A percentile compares a stretch with the other conserved stretches of the same genome.
These are phyloP conservation scores for Fragum whitleyi DNA, from an alignment of 2,888 invertebrate species.

Conservation along the genomic window DNA sequence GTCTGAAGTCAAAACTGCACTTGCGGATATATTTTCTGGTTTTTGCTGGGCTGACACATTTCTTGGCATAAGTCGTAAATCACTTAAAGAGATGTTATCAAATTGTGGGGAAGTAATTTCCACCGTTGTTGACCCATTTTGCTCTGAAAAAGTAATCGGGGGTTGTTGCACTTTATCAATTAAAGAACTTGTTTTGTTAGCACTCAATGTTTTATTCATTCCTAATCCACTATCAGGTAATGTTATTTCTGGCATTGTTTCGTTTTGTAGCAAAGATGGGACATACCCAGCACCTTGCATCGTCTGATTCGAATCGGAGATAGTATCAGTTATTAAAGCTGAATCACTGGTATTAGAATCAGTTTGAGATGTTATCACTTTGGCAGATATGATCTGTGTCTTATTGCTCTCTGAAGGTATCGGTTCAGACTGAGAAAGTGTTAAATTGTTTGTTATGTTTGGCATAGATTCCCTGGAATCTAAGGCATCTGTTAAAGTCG, in stretches of 20 bases:
- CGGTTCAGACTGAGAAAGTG: too few relatives aligned
- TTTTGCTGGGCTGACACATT: background rate
- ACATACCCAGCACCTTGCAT: background rate
- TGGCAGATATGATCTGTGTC: background rate
- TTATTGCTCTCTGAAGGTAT: too few relatives aligned
- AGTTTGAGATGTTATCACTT: background rate
- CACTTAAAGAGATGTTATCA: background rate
- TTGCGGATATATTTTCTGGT: background rate
- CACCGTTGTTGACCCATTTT: conserved; percentile 16
- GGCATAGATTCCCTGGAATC: too few relatives aligned
- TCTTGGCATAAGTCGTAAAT: background rate
- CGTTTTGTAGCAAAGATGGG: too few relatives aligned
- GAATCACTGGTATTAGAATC: background rate
- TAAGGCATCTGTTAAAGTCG: too few relatives aligned
- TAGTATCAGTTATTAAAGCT: background rate
- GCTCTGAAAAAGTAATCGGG: background rate
- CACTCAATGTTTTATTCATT: background rate
- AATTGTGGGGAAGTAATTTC: conserved; percentile 8
- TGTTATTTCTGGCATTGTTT: too few relatives aligned
- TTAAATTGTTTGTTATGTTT: too few relatives aligned
- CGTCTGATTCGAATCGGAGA: background rate
- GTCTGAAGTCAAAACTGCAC: too few relatives aligned
- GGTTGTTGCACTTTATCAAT: background rate
- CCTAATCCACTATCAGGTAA: background rate
- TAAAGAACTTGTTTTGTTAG: background rate